Evolutionary conservation across 37 sponge, comb jelly and placozoan species (phyloP), one percentile per base, ranked within the genome.

Genomic region (Theonella swinhoei): DNA sequence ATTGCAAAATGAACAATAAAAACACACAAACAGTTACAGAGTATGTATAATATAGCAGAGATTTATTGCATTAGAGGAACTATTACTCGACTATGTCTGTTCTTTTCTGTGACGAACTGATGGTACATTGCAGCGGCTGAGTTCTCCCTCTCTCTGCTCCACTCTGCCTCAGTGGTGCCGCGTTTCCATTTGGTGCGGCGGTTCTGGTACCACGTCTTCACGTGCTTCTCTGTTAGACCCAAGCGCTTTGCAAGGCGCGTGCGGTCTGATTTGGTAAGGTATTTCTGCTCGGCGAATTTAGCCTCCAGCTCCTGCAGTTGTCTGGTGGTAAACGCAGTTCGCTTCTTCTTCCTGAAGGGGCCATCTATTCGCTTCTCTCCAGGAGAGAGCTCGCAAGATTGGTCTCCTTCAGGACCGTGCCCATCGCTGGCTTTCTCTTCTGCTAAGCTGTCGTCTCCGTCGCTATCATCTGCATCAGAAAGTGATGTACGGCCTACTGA

Each of bases 141-240:
- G 1, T 31, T 14, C 68, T 92, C 92, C 31, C 85, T 72, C 64
- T 92, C 77, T 64, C 62, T 88, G 81, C 92, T 92, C 92, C 92
- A 92, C 29, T 80, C 84, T 24, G 65, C 26, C 17, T 92, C 88
- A 8, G 81, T 68, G 85, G 89, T 88, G 40, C 85, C 88, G 38
- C 60, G 79, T 76, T 85, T 85, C 92, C 92, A 92, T 36, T 90
- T 89, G 0, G 94, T 93, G 17, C 94, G 62, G 22, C 94, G 39
- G 75, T 93, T 93, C 67, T 93, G 94, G 77, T 85, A 93, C 94
- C 94, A 93, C 5, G 89, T 93, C 70, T 89, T 93, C 37, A 93
- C 83, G 41, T 93, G 91, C 43, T 83, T 81, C 71, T 91, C 92
- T 34, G 83, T 91, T 25, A 91, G 80, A 0, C 88, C 88, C 1